Conservation (phyloP, 2,113 vertebrate species). For the Osmerus eperlanus region DNA sequence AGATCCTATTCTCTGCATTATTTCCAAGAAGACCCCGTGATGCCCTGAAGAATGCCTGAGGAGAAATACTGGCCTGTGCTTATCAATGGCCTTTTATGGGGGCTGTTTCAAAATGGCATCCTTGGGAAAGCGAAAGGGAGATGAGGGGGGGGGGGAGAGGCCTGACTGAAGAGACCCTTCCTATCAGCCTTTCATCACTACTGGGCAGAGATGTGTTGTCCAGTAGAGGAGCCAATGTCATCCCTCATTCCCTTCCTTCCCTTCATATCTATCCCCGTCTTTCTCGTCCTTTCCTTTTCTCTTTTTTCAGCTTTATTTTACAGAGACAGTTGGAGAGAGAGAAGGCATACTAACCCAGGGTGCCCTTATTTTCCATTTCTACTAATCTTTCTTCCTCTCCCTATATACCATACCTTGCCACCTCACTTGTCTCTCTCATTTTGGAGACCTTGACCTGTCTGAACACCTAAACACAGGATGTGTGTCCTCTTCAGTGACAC, state of each 20-base stretch:
- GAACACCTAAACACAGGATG: not conserved
- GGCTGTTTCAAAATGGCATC: slow-evolving; percentile 25
- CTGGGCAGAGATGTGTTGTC: slow-evolving; percentile 55
- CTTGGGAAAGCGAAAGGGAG: slow-evolving; percentile 19
- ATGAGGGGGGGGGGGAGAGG: not conserved
- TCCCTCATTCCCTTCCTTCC: not conserved
- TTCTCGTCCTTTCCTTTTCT: slow-evolving; percentile 2
- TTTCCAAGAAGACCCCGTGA: slow-evolving; percentile 22
- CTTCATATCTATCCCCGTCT: not conserved
- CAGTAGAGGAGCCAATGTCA: slow-evolving; percentile 17
- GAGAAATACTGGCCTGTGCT: slow-evolving; percentile 11
- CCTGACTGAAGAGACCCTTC: slow-evolving; percentile 38
- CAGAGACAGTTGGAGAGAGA: too few species aligned
- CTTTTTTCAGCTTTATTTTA: not conserved
- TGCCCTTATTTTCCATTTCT: too few species aligned
- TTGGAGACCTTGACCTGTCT: not conserved
- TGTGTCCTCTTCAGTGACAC: slow-evolving; percentile 2
- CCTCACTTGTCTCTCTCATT: not conserved
- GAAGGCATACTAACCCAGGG: too few species aligned
- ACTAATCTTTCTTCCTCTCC: slow-evolving; percentile 7
- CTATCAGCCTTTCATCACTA: slow-evolving; percentile 47
- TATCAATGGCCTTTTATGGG: slow-evolving; percentile 41
- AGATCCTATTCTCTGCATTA: slow-evolving; percentile 32
- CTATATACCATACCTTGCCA: not conserved
- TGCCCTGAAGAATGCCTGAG: slow-evolving; percentile 20